A percentile compares a stretch with the other conserved stretches of the same genome.
Conservation (phyloP, 2,888 invertebrate species). For the Drosophila formosana region DNA sequence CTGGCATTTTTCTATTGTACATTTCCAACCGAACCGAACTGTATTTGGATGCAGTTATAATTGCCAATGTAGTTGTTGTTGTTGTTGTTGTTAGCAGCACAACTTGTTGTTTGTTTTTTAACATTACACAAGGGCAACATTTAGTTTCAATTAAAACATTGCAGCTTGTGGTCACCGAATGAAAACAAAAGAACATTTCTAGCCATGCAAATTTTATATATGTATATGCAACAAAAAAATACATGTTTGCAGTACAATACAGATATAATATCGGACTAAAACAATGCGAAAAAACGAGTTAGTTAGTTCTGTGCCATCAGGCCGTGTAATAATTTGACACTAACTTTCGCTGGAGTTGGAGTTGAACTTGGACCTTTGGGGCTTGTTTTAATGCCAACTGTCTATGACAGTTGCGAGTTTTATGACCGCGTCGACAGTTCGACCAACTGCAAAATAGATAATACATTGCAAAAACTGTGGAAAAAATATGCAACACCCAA, state of each 20-base stretch:
- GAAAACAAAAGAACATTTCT: slow-evolving; percentile 59
- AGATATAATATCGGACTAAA: slow-evolving; percentile 8
- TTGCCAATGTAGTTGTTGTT: slow-evolving; percentile 54
- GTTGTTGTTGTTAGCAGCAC: slow-evolving; percentile 32
- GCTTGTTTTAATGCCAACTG: slow-evolving; percentile 35
- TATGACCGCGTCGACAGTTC: slow-evolving; percentile 44
- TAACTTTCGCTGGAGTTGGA: slow-evolving; percentile 23
- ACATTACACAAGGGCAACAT: slow-evolving; percentile 77
- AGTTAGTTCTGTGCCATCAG: slow-evolving; percentile 28
- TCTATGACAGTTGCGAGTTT: slow-evolving; percentile 43
- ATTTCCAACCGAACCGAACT: slow-evolving; percentile 14
- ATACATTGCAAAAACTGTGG: slow-evolving; percentile 11
- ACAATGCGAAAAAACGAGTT: slow-evolving; percentile 32
- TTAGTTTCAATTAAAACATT: slow-evolving; percentile 81
- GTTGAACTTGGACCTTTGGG: slow-evolving; percentile 30
- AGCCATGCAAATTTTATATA: slow-evolving; percentile 44
- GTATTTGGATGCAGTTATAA: slow-evolving; percentile 73
- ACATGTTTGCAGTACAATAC: slow-evolving; percentile 4
- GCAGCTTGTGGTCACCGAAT: slow-evolving; percentile 69
- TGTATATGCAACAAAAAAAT: slow-evolving; percentile 19
- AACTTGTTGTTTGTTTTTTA: slow-evolving; percentile 67
- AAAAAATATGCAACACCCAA: background rate
- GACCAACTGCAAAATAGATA: slow-evolving; percentile 49
- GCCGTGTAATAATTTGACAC: slow-evolving; percentile 59
- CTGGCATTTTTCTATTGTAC: slow-evolving; percentile 44